These are phyloP conservation scores for Phymatocera aterrima DNA, from an alignment of 2,888 invertebrate genomes.

Conservation along the genomic window DNA sequence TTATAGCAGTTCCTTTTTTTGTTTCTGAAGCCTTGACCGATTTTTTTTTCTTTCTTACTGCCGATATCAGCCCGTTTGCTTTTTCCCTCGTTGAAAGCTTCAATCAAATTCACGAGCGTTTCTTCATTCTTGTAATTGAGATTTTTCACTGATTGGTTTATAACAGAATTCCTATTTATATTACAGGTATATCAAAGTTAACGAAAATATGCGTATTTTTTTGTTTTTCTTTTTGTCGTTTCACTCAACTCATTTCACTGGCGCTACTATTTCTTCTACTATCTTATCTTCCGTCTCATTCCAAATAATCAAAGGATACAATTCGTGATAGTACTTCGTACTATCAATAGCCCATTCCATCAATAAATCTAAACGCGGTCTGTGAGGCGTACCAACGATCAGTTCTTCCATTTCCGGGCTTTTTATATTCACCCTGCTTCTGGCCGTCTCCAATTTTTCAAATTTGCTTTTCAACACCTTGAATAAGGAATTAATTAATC, in stretches of 20 bases:
- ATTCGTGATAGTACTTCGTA: slow-evolving; percentile 57
- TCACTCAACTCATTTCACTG: too few species aligned
- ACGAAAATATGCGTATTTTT: slow-evolving; percentile 1
- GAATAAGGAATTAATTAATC: background rate
- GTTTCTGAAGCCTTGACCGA: too few species aligned
- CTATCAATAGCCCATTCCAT: slow-evolving; percentile 64
- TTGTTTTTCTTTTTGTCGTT: background rate
- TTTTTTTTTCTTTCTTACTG: slow-evolving; percentile 55
- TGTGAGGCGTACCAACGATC: slow-evolving; percentile 61
- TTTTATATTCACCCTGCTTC: slow-evolving; percentile 58
- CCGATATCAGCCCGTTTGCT: slow-evolving; percentile 55
- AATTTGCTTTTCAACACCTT: slow-evolving; percentile 64
- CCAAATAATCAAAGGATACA: slow-evolving; percentile 59
- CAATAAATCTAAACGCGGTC: slow-evolving; percentile 63
- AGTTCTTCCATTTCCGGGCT: slow-evolving; percentile 60
- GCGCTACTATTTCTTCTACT: background rate
- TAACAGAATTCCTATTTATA: background rate
- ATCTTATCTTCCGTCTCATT: background rate
- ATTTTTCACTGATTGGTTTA: slow-evolving; percentile 51
- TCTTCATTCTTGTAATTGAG: slow-evolving; percentile 61
- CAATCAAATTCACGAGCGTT: slow-evolving; percentile 57
- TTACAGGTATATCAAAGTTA: slow-evolving; percentile 28
- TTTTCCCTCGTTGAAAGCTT: slow-evolving; percentile 57
- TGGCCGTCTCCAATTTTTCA: slow-evolving; percentile 56
- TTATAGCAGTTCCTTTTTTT: background rate